These are phyloP conservation scores for Lagothrix lagotricha DNA, from an alignment of 2,797 vertebrate genomes.

Conservation along the genomic window DNA sequence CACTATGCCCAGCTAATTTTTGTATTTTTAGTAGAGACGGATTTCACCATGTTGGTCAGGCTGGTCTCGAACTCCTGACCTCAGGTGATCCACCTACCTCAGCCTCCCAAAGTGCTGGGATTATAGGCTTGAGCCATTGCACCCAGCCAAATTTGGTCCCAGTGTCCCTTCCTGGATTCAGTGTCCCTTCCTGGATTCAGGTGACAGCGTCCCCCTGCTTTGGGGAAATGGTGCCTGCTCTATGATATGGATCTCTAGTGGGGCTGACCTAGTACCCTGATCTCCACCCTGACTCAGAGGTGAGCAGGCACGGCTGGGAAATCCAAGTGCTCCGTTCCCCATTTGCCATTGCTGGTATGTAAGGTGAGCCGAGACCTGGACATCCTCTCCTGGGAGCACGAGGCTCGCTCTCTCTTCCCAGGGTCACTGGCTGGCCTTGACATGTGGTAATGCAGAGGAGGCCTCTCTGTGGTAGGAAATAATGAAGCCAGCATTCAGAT, in stretches of 20 bases:
- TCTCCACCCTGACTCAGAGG: background rate
- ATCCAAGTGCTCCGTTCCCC: too few species aligned
- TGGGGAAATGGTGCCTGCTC: background rate
- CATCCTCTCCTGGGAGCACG: background rate
- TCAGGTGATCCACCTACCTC: background rate
- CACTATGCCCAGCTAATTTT: background rate
- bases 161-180: background rate
- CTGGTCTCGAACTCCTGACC: background rate
- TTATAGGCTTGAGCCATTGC: too few species aligned
- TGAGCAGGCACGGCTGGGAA: background rate
- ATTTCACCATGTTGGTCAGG: background rate
- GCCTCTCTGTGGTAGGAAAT: background rate
- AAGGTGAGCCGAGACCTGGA: background rate
- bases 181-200: background rate
- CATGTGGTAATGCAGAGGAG: background rate
- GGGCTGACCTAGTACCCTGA: too few species aligned
- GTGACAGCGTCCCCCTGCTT: background rate
- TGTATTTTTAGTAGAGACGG: background rate
- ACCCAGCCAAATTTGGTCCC: background rate
- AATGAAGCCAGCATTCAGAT: background rate
- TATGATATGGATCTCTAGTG: background rate
- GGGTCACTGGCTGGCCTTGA: background rate
- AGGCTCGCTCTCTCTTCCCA: background rate
- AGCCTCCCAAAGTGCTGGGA: background rate
- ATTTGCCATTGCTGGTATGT: too few species aligned